These are phyloP conservation scores for Falco novaeseelandiae DNA, from an alignment of 2,797 vertebrate genomes.

Conservation along the genomic window DNA sequence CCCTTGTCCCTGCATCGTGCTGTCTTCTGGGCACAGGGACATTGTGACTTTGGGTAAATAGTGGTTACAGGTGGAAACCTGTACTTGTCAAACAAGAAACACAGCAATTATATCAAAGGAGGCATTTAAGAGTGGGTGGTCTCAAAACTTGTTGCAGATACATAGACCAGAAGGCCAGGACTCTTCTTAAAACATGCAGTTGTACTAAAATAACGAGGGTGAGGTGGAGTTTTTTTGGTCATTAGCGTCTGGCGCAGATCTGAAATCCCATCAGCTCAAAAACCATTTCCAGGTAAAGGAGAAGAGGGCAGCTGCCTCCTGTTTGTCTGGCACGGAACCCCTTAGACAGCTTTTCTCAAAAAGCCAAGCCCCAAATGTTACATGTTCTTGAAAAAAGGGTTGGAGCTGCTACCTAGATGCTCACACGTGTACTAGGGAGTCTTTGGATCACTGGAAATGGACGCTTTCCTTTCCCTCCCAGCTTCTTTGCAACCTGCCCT, in stretches of 20 bases:
- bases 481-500: accelerated
- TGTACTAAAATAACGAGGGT: background rate
- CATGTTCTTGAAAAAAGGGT: too few relatives aligned
- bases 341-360: background rate
- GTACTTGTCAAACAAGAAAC: background rate
- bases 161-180: too few relatives aligned
- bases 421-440: accelerated
- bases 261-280: background rate
- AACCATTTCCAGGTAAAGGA: background rate
- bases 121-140: too few relatives aligned
- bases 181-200: too few relatives aligned
- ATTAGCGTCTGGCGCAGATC: background rate
- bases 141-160: too few relatives aligned
- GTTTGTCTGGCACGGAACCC: accelerated
- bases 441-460: too few relatives aligned
- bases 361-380: background rate
- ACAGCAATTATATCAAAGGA: too few relatives aligned
- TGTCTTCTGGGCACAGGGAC: too few relatives aligned
- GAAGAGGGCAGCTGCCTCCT: background rate
- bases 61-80: too few relatives aligned
- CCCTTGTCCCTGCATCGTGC: background rate
- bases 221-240: background rate
- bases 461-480: too few relatives aligned
- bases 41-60: background rate
- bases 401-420: background rate